Evolutionary conservation across 2,888 invertebrate genomes (phyloP).

Genomic region (Gastrophysa polygoni): DNA sequence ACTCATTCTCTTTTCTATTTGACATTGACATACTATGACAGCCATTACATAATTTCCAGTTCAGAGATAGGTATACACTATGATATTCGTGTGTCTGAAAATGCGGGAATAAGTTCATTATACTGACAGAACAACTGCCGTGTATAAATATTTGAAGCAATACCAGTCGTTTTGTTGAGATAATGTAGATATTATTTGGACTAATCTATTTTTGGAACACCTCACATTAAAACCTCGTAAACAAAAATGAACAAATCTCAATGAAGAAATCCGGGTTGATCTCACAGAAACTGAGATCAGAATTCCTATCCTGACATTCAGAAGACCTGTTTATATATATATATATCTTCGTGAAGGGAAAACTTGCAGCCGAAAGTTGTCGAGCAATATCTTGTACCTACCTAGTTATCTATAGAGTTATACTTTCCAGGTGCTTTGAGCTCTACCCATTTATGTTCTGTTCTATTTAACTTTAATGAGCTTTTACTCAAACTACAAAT

Average conservation of each 20-base stretch:
- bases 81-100: not conserved
- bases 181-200: not conserved
- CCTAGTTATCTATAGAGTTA: slow-evolving; percentile 3
- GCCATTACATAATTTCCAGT: too few relatives aligned
- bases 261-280: not conserved
- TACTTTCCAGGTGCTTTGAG: slow-evolving; percentile 14
- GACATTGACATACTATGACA: too few relatives aligned
- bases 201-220: not conserved
- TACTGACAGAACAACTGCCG: not conserved
- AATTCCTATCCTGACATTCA: not conserved
- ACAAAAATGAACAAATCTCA: not conserved
- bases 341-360: not conserved
- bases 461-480: slow-evolving; percentile 15
- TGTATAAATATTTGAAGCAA: not conserved
- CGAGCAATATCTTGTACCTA: not conserved
- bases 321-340: not conserved
- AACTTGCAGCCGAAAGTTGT: not conserved
- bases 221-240: not conserved
- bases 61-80: too few relatives aligned
- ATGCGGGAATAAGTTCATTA: not conserved
- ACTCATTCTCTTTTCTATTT: too few relatives aligned
- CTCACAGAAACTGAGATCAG: not conserved
- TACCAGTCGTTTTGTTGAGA: not conserved
- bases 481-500: slow-evolving; percentile 14
- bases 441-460: slow-evolving; percentile 12